Percentiles rank a stretch among this genome's conserved stretches.
phyloP scores from a whole-genome alignment of 2,888 invertebrate species.

The Orchesellides sinensis region DNA sequence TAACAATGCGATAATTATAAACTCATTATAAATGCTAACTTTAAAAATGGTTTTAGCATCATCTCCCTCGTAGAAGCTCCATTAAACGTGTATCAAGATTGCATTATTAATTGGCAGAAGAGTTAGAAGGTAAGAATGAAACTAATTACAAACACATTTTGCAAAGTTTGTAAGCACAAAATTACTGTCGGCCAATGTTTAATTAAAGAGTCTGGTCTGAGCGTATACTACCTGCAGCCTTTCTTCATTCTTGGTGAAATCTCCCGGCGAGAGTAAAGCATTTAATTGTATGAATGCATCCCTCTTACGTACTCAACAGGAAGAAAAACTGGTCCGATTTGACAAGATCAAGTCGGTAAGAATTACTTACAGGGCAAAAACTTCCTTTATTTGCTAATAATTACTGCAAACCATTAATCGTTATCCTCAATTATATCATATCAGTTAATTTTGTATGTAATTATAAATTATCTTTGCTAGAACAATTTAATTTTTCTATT shows the following conservation, averaged over 20 bases:
- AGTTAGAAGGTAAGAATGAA: neutral
- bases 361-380: neutral
- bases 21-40: neutral
- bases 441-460: no score
- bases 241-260: neutral
- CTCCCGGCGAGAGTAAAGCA: neutral
- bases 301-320: no score
- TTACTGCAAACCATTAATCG: no score
- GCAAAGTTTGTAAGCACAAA: neutral
- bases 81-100: no score
- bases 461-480: no score
- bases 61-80: no score
- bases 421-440: no score
- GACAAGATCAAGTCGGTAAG: no score
- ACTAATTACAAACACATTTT: neutral
- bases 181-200: constrained; percentile 26
- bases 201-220: constrained; percentile 36
- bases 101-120: constrained; percentile 12
- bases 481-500: no score
- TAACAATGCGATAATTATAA: no score
- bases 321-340: neutral
- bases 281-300: neutral
- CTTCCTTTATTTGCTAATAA: no score
- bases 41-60: neutral
- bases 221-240: constrained; percentile 9